phyloP scores from a whole-genome alignment of 2,797 vertebrate species.

The Spinibarbus caldwelli region DNA sequence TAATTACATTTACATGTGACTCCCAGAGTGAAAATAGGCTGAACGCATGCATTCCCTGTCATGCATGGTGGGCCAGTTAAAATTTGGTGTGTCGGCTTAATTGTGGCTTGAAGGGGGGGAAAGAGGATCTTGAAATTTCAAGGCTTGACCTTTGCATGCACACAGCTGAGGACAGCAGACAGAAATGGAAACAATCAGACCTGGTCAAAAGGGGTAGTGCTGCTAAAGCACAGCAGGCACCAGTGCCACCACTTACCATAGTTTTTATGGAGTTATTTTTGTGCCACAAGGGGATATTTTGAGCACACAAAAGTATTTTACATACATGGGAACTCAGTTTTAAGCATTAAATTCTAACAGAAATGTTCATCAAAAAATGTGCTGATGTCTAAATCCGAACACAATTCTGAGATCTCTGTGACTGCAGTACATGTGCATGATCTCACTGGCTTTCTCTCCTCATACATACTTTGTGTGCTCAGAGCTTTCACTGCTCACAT shows the following conservation, averaged over 20 bases:
- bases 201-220: slow-evolving; percentile 70
- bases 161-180: slow-evolving; percentile 42
- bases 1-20: slow-evolving; percentile 80
- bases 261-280: not conserved
- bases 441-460: not conserved
- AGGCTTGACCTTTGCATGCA: slow-evolving; percentile 40
- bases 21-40: slow-evolving; percentile 64
- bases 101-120: slow-evolving; percentile 57
- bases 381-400: not conserved
- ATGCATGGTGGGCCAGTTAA: slow-evolving; percentile 67
- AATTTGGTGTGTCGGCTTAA: slow-evolving; percentile 69
- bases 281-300: not conserved
- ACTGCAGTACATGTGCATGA: not conserved
- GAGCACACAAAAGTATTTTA: not conserved
- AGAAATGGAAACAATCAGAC: slow-evolving; percentile 67
- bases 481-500: not conserved
- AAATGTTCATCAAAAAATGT: not conserved
- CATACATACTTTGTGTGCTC: not conserved
- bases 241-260: not conserved
- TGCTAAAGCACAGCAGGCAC: slow-evolving; percentile 45
- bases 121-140: slow-evolving; percentile 27
- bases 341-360: not conserved
- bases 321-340: not conserved
- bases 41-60: slow-evolving; percentile 63
- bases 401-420: not conserved